Evolutionary conservation across 2,113 vertebrate genomes (phyloP).

Genomic region (Cyanoramphus novaezelandiae): DNA sequence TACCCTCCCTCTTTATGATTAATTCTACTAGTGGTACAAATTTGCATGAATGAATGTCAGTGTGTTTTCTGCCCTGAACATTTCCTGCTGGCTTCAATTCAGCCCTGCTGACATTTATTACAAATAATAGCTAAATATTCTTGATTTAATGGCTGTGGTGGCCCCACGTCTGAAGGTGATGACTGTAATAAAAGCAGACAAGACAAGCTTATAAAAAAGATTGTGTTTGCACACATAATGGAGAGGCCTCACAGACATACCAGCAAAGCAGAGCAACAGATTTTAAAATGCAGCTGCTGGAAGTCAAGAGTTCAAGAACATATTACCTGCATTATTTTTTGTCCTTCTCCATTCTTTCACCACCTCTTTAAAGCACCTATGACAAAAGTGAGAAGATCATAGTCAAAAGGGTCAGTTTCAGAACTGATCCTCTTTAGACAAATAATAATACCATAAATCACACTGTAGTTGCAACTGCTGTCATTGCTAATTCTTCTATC

Average conservation of each 20-base stretch:
- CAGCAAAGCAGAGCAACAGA: conserved; percentile 45
- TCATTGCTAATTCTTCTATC: background rate
- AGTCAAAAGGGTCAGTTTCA: conserved; percentile 19
- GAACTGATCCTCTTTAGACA: conserved; percentile 23
- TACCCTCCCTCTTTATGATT: conserved; percentile 69
- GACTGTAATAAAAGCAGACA: conserved; percentile 79
- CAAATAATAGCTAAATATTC: conserved; percentile 85
- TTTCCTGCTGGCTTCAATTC: conserved; percentile 78
- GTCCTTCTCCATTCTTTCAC: conserved; percentile 22
- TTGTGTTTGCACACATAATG: conserved; percentile 74
- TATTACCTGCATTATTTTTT: conserved; percentile 42
- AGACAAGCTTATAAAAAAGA: conserved; percentile 74
- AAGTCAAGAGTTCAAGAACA: conserved; percentile 72
- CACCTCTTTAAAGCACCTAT: conserved; percentile 31
- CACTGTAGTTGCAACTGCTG: background rate
- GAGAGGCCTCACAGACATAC: conserved; percentile 37
- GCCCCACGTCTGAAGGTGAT: conserved; percentile 76
- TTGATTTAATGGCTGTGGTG: conserved; percentile 76
- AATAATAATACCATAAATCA: conserved; percentile 24
- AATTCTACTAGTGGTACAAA: conserved; percentile 74
- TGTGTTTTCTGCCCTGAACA: conserved; percentile 79
- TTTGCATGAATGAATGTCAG: conserved; percentile 85
- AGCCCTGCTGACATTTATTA: conserved; percentile 82
- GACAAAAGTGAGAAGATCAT: background rate
- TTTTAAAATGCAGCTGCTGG: conserved; percentile 68